Evolutionary conservation across 1,140 invertebrate species (phyloP).

Genomic region (Cyclargus thomasi): DNA sequence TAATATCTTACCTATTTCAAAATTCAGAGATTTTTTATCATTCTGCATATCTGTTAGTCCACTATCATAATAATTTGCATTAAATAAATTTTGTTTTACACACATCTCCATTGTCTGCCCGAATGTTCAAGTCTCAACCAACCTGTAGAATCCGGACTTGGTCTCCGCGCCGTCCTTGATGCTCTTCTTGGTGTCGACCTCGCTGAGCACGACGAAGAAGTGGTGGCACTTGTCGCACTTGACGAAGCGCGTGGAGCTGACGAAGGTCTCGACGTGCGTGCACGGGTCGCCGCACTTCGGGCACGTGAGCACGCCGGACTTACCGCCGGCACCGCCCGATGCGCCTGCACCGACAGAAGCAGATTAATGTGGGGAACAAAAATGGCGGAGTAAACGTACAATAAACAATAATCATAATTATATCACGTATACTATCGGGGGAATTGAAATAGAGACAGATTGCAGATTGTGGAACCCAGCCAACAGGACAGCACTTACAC

Average conservation of each 20-base stretch:
- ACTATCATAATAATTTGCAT: no score
- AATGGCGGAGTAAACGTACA: neutral
- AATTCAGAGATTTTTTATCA: no score
- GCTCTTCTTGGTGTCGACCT: conserved; percentile 90
- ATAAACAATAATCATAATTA: neutral
- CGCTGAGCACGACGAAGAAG: conserved; percentile 97
- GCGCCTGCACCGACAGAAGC: conserved; percentile 33
- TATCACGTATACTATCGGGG: no score
- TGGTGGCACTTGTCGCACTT: conserved; percentile 99
- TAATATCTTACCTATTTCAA: no score
- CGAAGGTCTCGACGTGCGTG: conserved; percentile 97
- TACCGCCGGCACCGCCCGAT: conserved; percentile 51
- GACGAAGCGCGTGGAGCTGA: conserved; percentile 96
- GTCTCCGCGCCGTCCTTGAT: conserved; percentile 85
- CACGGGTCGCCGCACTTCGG: conserved; percentile 97
- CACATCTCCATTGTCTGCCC: no score
- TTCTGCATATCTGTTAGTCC: no score
- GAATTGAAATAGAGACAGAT: no score
- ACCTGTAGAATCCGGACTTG: conserved; percentile 78
- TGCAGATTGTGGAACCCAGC: no score
- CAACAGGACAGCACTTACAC: no score
- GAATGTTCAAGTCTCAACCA: conserved; percentile 17
- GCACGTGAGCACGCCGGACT: conserved; percentile 76
- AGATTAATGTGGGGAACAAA: neutral
- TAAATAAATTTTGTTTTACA: no score